A percentile compares a stretch with the other conserved stretches of the same genome.
phyloP scores from a whole-genome alignment of 2,888 invertebrate genomes.

The Loripinus fragilis region DNA sequence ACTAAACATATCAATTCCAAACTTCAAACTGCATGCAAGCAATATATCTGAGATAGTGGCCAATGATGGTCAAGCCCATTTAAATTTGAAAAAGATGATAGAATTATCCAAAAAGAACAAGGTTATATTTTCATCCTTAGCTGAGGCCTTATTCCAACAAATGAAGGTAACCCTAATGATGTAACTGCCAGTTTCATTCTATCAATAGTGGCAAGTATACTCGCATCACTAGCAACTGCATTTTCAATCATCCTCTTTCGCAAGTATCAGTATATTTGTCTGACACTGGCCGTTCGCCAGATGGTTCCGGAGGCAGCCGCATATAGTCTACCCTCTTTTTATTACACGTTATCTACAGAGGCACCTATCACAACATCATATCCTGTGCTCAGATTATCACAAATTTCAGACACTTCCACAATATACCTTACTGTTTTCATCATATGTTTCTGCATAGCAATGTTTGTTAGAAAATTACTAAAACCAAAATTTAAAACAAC shows the following conservation, averaged over 20 bases:
- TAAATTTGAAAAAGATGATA: background rate
- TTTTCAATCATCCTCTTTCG: background rate
- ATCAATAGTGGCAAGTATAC: background rate
- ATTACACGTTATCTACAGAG: background rate
- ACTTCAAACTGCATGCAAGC: background rate
- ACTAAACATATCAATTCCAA: background rate
- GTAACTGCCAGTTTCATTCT: background rate
- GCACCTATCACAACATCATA: background rate
- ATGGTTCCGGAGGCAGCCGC: background rate
- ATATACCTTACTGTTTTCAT: background rate
- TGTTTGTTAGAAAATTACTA: background rate
- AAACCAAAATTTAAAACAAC: background rate
- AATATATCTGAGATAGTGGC: background rate
- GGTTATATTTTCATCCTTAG: background rate
- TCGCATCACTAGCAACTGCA: background rate
- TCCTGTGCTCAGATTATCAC: background rate
- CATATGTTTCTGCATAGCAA: background rate
- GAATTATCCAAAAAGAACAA: background rate
- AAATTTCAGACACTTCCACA: background rate
- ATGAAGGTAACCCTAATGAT: background rate
- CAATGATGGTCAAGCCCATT: background rate
- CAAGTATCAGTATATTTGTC: background rate
- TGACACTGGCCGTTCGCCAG: background rate
- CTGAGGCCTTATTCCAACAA: background rate
- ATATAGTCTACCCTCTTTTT: background rate